Conservation (phyloP, 2,797 vertebrate genomes). For the Periparus ater region DNA sequence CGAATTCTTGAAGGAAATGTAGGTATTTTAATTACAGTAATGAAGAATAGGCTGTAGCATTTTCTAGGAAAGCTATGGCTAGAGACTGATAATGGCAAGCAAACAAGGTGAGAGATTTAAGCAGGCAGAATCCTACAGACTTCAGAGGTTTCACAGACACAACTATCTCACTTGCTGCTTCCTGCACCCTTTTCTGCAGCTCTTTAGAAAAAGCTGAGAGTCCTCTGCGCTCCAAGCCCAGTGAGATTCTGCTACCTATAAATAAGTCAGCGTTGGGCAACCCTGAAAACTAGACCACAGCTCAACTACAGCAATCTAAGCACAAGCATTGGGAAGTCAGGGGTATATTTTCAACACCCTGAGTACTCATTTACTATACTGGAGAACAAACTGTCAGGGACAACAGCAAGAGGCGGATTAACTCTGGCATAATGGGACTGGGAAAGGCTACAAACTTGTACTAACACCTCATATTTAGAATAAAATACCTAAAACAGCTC, state of each 20-base stretch:
- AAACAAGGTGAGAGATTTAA: neutral
- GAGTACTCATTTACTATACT: neutral
- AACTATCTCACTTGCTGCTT: neutral
- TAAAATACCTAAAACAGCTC: neutral
- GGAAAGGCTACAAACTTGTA: neutral
- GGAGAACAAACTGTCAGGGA: neutral
- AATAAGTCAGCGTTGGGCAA: neutral
- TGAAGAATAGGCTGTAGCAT: neutral
- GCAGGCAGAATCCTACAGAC: neutral
- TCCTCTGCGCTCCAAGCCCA: neutral
- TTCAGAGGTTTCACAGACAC: neutral
- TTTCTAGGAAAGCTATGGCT: neutral
- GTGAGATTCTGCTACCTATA: neutral
- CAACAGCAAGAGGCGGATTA: neutral
- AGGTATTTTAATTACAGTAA: neutral
- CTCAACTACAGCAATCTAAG: neutral
- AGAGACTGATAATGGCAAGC: neutral
- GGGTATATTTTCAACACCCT: neutral
- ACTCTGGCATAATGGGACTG: neutral
- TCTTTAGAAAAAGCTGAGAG: neutral
- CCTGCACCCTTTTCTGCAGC: neutral
- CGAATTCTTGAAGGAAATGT: neutral
- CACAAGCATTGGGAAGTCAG: neutral
- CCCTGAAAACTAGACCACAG: neutral
- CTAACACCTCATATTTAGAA: neutral